Percentiles rank a stretch among this genome's conserved stretches.
Evolutionary conservation across 2,888 invertebrate genomes (phyloP).

Genomic region (Malthinus seriepunctatus): DNA sequence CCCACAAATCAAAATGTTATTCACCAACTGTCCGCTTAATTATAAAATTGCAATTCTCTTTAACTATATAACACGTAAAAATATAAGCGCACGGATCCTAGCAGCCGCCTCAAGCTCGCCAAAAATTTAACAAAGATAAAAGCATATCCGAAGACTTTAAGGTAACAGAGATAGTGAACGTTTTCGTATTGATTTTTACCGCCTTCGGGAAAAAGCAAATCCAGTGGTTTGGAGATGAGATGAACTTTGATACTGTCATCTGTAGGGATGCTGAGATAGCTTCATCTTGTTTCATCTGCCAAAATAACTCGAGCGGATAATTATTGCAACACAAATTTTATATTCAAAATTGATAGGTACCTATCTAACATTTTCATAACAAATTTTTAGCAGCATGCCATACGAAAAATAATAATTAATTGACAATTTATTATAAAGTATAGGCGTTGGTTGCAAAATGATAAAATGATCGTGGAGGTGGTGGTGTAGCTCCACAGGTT

Average conservation of each 20-base stretch:
- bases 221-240: constrained; percentile 39
- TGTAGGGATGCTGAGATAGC: constrained; percentile 45
- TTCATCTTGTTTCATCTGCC: no score
- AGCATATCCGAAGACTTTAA: constrained; percentile 32
- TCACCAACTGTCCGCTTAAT: constrained; percentile 40
- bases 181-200: constrained; percentile 50
- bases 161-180: constrained; percentile 38
- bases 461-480: no score
- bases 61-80: constrained; percentile 48
- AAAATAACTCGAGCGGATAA: neutral
- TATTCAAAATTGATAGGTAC: no score
- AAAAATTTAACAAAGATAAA: constrained; percentile 43
- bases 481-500: no score
- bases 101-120: constrained; percentile 44
- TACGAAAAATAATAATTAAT: no score
- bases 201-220: constrained; percentile 43
- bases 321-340: no score
- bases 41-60: constrained; percentile 46
- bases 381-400: no score
- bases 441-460: no score
- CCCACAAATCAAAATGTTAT: constrained; percentile 14
- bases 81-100: constrained; percentile 52
- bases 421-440: no score
- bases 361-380: no score
- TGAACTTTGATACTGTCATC: constrained; percentile 41